These are phyloP conservation scores for Camelus dromedarius DNA, from an alignment of 2,113 vertebrate species.

Conservation along the genomic window DNA sequence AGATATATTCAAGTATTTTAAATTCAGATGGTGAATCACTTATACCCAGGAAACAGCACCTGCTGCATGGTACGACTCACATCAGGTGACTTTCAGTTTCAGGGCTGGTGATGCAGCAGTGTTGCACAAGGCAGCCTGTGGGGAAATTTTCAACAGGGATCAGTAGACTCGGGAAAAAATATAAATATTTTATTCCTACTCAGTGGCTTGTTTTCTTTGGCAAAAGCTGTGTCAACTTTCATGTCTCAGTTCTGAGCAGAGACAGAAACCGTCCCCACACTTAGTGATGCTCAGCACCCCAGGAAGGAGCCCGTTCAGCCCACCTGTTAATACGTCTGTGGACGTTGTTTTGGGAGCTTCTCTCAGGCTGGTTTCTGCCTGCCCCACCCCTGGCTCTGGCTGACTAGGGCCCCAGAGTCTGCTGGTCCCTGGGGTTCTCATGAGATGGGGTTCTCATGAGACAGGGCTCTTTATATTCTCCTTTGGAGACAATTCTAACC, in stretches of 20 bases:
- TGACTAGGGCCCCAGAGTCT: not conserved
- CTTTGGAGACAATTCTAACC: not conserved
- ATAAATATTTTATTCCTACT: not conserved
- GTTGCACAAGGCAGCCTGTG: not conserved
- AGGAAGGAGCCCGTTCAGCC: not conserved
- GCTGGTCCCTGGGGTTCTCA: not conserved
- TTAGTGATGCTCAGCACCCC: not conserved
- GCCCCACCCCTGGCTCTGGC: not conserved
- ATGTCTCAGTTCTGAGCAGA: not conserved
- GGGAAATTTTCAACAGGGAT: not conserved
- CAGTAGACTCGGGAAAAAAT: not conserved
- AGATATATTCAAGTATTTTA: not conserved
- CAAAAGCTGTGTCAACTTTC: not conserved
- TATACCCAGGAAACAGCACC: not conserved
- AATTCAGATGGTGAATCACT: not conserved
- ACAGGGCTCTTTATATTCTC: not conserved
- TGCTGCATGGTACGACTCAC: rapidly evolving
- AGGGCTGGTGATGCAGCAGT: not conserved
- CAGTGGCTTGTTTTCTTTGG: not conserved
- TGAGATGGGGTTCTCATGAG: not conserved
- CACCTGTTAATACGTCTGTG: not conserved
- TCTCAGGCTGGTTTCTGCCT: not conserved
- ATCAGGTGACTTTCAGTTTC: not conserved
- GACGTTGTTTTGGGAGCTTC: not conserved
- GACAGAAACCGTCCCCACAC: not conserved